Percentiles rank a stretch among this genome's conserved stretches.
Conservation (phyloP, 1,140 invertebrate species). For the Macrostomum lignano region DNA sequence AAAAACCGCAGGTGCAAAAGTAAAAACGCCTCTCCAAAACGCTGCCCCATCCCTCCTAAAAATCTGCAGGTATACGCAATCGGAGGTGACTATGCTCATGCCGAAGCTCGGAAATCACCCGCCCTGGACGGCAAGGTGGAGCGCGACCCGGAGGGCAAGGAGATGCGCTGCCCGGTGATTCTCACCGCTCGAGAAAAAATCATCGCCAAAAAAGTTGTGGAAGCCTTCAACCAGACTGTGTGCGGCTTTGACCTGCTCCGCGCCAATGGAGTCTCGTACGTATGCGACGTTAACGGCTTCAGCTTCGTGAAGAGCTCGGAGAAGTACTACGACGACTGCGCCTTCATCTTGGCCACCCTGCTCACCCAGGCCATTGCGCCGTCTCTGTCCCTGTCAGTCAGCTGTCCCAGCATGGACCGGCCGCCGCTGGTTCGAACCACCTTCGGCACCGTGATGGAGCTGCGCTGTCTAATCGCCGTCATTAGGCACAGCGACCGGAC, state of each 20-base stretch:
- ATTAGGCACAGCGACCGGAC: conserved; percentile 91
- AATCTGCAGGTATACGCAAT: conserved; percentile 49
- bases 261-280: conserved; percentile 86
- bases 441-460: conserved; percentile 45
- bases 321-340: conserved; percentile 98
- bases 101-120: conserved; percentile 87
- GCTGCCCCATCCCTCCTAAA: too few species aligned
- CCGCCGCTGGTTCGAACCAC: conserved; percentile 19
- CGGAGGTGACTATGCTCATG: conserved; percentile 95
- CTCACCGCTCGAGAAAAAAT: conserved; percentile 83
- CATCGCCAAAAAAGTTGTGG: conserved; percentile 86
- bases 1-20: too few species aligned
- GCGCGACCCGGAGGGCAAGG: conserved; percentile 82
- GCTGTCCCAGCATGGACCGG: background rate
- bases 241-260: conserved; percentile 93
- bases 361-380: conserved; percentile 1
- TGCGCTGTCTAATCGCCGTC: conserved; percentile 78
- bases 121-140: conserved; percentile 72
- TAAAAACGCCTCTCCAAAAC: too few species aligned
- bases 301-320: conserved; percentile 98
- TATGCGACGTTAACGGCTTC: conserved; percentile 98
- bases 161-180: conserved; percentile 91
- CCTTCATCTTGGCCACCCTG: conserved; percentile 47
- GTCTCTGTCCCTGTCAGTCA: too few species aligned
- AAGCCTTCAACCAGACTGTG: conserved; percentile 49